Conservation (phyloP, 2,888 invertebrate genomes). For the Philaethria dido region DNA sequence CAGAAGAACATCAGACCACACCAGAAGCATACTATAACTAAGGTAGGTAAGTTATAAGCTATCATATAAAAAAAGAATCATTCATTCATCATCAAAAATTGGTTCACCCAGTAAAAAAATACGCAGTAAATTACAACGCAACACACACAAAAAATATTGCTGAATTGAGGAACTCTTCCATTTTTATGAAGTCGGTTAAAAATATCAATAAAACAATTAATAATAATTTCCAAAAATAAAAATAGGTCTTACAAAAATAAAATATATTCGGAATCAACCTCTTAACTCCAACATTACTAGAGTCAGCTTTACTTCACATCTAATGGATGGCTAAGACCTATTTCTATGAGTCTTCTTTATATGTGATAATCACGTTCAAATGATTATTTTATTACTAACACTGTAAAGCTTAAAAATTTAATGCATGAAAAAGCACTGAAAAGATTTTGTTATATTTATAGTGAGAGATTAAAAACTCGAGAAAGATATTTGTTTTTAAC, state of each 20-base stretch:
- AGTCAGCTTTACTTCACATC: slow-evolving; percentile 12
- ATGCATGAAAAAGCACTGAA: not conserved
- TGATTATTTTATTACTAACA: not conserved
- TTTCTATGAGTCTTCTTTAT: not conserved
- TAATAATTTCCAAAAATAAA: not conserved
- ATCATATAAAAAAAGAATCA: too few species aligned
- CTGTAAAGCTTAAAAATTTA: not conserved
- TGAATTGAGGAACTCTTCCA: too few species aligned
- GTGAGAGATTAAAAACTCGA: too few species aligned
- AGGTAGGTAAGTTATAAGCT: too few species aligned
- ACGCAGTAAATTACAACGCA: too few species aligned
- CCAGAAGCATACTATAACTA: too few species aligned
- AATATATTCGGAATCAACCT: not conserved
- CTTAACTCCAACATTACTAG: slow-evolving; percentile 6
- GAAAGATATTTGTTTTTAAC: too few species aligned
- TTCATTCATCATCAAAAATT: too few species aligned
- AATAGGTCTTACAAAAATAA: not conserved
- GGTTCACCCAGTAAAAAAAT: too few species aligned
- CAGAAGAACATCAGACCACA: too few species aligned
- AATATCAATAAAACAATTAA: not conserved
- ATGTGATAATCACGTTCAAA: not conserved
- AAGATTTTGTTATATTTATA: not conserved
- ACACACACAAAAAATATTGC: too few species aligned
- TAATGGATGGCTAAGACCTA: slow-evolving; percentile 18
- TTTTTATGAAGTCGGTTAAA: too few species aligned